Percentiles rank a stretch among this genome's conserved stretches.
Conservation (phyloP, 23 tunicate genomes). For the Trididemnum nubilum region DNA sequence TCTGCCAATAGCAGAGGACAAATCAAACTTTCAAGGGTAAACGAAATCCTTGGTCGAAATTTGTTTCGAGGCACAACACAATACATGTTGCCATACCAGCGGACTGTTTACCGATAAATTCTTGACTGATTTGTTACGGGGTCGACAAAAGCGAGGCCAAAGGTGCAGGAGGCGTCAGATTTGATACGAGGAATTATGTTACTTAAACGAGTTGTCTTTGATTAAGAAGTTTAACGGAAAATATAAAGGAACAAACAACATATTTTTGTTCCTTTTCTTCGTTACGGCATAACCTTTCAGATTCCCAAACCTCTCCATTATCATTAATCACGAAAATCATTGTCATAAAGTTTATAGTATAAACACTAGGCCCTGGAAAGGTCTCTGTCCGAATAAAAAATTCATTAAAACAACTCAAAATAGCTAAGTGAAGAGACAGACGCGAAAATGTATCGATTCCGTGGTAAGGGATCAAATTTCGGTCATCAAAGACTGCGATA, state of each 20-base stretch:
- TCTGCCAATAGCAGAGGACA: slow-evolving; percentile 51
- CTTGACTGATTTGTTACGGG: neutral
- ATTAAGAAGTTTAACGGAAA: slow-evolving; percentile 14
- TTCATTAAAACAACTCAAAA: neutral
- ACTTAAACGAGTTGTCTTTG: neutral
- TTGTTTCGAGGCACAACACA: slow-evolving; percentile 30
- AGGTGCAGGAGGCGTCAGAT: neutral
- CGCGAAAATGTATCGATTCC: slow-evolving; percentile 47
- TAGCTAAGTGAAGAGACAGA: neutral
- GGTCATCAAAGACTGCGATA: slow-evolving; percentile 33
- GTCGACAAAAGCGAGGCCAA: neutral
- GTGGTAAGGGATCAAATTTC: slow-evolving; percentile 21
- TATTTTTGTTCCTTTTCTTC: neutral
- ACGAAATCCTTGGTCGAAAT: neutral
- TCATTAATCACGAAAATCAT: neutral
- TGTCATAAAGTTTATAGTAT: slow-evolving; percentile 58
- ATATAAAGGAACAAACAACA: neutral
- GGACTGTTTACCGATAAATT: slow-evolving; percentile 18
- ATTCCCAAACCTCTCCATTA: neutral
- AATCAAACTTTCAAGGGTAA: slow-evolving; percentile 50
- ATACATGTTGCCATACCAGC: slow-evolving; percentile 46
- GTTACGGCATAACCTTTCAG: slow-evolving; percentile 46
- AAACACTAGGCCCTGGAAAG: slow-evolving; percentile 37
- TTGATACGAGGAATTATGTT: neutral
- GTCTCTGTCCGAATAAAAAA: neutral